Percentiles rank a stretch among this genome's conserved stretches.
Conservation (phyloP, 1,140 invertebrate species). For the Amyelois transitella region DNA sequence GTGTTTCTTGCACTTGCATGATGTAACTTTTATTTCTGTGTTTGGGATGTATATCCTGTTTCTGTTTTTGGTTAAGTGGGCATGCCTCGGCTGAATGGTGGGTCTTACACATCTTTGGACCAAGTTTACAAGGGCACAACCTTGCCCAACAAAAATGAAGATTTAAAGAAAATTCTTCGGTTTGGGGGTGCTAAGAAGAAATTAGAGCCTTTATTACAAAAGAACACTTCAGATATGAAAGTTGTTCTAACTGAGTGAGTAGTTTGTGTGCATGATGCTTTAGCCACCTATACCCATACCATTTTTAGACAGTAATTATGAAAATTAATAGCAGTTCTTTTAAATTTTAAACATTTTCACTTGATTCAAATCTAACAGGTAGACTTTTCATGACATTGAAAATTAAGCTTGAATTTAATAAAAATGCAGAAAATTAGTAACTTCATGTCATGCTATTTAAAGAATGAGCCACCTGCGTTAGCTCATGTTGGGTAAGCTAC, state of each 20-base stretch:
- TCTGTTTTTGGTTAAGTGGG: slow-evolving; percentile 42
- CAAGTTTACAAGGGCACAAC: slow-evolving; percentile 30
- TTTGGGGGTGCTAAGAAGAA: slow-evolving; percentile 28
- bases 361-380: neutral
- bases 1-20: slow-evolving; percentile 1
- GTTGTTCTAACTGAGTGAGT: slow-evolving; percentile 36
- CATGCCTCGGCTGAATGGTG: slow-evolving; percentile 45
- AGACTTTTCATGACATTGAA: neutral
- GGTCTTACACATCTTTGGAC: slow-evolving; percentile 32
- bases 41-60: slow-evolving; percentile 8
- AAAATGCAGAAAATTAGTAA: neutral
- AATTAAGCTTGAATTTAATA: neutral
- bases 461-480: slow-evolving; percentile 1
- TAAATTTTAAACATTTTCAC: too few species aligned
- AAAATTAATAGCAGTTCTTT: too few species aligned
- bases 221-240: slow-evolving; percentile 22
- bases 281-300: neutral
- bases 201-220: slow-evolving; percentile 31
- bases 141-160: slow-evolving; percentile 29
- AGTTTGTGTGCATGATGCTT: slow-evolving; percentile 5
- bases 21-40: slow-evolving; percentile 11
- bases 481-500: slow-evolving; percentile 30
- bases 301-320: neutral
- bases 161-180: slow-evolving; percentile 27
- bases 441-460: neutral